These are phyloP conservation scores for Drosophila monieri DNA, from an alignment of 2,888 invertebrate genomes.

Conservation along the genomic window DNA sequence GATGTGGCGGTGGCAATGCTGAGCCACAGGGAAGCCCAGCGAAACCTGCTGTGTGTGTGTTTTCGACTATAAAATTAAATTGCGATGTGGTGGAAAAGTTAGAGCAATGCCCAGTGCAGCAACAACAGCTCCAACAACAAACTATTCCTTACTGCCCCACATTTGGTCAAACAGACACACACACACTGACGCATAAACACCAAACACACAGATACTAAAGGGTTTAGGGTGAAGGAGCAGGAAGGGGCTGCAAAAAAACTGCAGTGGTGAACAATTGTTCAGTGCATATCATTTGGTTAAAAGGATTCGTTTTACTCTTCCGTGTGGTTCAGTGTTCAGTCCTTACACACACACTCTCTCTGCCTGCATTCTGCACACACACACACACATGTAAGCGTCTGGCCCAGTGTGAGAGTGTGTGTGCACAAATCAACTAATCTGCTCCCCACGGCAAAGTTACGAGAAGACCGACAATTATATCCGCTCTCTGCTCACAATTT, in stretches of 20 bases:
- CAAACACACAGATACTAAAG: slow-evolving; percentile 16
- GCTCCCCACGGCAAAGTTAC: slow-evolving; percentile 80
- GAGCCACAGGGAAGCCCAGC: slow-evolving; percentile 40
- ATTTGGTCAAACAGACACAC: slow-evolving; percentile 61
- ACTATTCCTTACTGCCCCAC: slow-evolving; percentile 76
- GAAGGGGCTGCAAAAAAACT: slow-evolving; percentile 21
- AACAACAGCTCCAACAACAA: slow-evolving; percentile 42
- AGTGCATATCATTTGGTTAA: slow-evolving; percentile 82
- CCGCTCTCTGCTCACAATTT: slow-evolving; percentile 80
- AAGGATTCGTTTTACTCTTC: slow-evolving; percentile 77
- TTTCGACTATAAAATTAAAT: slow-evolving; percentile 80
- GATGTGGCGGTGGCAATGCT: slow-evolving; percentile 13
- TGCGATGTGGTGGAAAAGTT: slow-evolving; percentile 76
- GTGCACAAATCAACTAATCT: slow-evolving; percentile 77
- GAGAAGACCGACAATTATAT: slow-evolving; percentile 81
- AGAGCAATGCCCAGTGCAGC: slow-evolving; percentile 65
- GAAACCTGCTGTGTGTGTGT: slow-evolving; percentile 71
- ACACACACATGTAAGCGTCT: slow-evolving; percentile 1
- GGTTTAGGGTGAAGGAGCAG: not conserved
- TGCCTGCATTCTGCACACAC: not conserved
- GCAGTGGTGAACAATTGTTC: slow-evolving; percentile 73
- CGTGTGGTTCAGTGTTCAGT: slow-evolving; percentile 35
- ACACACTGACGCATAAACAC: slow-evolving; percentile 27
- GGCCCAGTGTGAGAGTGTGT: slow-evolving; percentile 28
- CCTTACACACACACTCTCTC: slow-evolving; percentile 3